Evolutionary conservation across 1,140 invertebrate species (phyloP), one percentile per base, ranked within the genome.

Genomic region (Limonius californicus): DNA sequence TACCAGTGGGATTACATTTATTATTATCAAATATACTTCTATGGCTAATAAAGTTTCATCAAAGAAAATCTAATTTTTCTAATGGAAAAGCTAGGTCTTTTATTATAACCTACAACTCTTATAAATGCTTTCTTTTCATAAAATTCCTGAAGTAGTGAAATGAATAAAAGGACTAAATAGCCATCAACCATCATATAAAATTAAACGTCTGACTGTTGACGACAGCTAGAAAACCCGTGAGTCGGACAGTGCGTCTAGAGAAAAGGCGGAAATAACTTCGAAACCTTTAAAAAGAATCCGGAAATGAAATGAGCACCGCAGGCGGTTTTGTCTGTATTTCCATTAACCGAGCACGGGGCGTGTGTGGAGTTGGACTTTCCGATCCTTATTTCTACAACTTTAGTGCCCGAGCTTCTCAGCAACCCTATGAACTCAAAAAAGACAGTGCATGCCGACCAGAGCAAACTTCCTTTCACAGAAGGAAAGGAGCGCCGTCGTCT

Each of bases 281-380:
- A 23, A 47, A 50, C 39, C 57, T 47, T 61, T 55, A 42, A 47
- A 55, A 61, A 42, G 53, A 35, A n/a, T 14, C 47, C 59, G 56
- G 63, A 62, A 65, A 65, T 65, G 57, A 61, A 61, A 58, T 61
- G 32, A 39, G 59, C 47, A 30, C 55, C 50, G 39, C 23, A 58
- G 59, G 56, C 63, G 54, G 43, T 50, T 61, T 60, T 64, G 62
- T 64, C 59, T 64, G 62, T 56, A 53, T 59, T 59, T 60, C 62
- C 62, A 64, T 64, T 64, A 60, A 50, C 62, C 47, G 42, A 43
- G 58, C 35, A 56, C 54, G 8, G 23, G 23, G 23, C 23, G 23
- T 39, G n/a, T 39, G 35, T 39, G 35, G 35, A 39, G 35, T 61
- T 56, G 54, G 54, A 53, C 59, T 61, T 61, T 39, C 54, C 59